Evolutionary conservation across 2,113 vertebrate genomes (phyloP), one percentile per base, ranked within the genome.

Genomic region (Sylvilagus bachmani): DNA sequence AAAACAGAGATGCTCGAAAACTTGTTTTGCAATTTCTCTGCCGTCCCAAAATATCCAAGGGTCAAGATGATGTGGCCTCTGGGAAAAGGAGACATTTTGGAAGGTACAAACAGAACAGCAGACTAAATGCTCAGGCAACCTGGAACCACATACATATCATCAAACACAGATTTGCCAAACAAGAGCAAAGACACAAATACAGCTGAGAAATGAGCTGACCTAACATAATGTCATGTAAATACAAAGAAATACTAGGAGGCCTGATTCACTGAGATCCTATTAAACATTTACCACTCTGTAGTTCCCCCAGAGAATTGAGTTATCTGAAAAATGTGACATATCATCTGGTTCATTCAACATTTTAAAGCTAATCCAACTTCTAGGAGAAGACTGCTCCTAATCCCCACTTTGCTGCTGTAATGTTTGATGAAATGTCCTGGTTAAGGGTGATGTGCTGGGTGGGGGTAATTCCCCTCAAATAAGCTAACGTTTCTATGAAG

Each of bases 31-130:
- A 94, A 69, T 25, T 51, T 93, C 21, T 89, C 69, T 62, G 64
- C 88, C 36, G 74, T 83, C 92, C 81, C 73, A 87, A 11, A n/a
- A 80, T 55, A 10, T 78, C 69, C 51, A 51, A 90, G 67, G 55
- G 74, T 85, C 87, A 80, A 58, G 61, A 80, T 71, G 38, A 75
- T 58, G 53, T 36, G 62, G 78, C 85, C 73, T 38, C n/a, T 29
- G 88, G 70, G 92, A 92, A 87, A 78, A 86, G 25, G 44, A 73
- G 69, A 80, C n/a, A 44, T 90, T 85, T 88, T 2, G 92, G 82
- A 80, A 96, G 38, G 53, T 83, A 22, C 93, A 93, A 96, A 92
- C 87, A 94, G 25, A 90, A 51, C 61, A 92, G 84, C 94, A 88
- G 79, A 64, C 69, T 92, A 44, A 78, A 77, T 13, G 49, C 33